These are phyloP conservation scores for Tachyglossus aculeatus DNA, from an alignment of 2,797 vertebrate species.

Conservation along the genomic window DNA sequence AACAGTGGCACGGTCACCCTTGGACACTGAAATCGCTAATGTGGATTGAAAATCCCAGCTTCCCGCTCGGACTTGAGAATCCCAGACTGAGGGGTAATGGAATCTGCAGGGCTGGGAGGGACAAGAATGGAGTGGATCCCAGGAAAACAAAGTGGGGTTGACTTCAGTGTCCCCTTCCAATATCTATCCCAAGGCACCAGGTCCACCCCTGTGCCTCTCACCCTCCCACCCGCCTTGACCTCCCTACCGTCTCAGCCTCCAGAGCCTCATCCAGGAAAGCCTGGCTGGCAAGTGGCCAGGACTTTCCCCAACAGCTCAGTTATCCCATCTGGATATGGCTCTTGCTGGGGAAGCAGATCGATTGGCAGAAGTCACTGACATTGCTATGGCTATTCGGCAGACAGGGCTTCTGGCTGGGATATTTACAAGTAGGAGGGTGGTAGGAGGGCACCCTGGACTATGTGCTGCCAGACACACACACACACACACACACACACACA, in stretches of 20 bases:
- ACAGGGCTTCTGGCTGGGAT: slow-evolving; percentile 12
- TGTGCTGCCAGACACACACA: too few relatives aligned
- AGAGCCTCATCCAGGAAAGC: too few relatives aligned
- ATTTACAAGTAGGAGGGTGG: too few relatives aligned
- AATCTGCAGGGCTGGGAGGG: not conserved
- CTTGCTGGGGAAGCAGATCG: not conserved
- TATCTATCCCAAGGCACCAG: too few relatives aligned
- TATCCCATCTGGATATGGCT: slow-evolving; percentile 46
- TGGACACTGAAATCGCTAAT: slow-evolving; percentile 58
- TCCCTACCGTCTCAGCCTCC: too few relatives aligned
- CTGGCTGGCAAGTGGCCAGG: too few relatives aligned
- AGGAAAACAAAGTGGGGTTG: too few relatives aligned
- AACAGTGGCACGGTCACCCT: slow-evolving; percentile 55
- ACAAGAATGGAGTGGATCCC: slow-evolving; percentile 5
- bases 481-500: too few relatives aligned
- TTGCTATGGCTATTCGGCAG: slow-evolving; percentile 51
- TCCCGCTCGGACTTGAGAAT: slow-evolving; percentile 38
- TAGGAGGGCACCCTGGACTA: too few relatives aligned
- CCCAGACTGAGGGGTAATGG: not conserved
- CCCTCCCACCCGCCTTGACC: too few relatives aligned
- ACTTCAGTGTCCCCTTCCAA: too few relatives aligned
- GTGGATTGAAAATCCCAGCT: slow-evolving; percentile 57
- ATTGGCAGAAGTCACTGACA: slow-evolving; percentile 41
- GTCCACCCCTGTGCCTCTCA: too few relatives aligned
- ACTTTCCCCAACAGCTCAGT: slow-evolving; percentile 43